phyloP scores from a whole-genome alignment of 1,140 invertebrate species.

The Penaeus indicus region DNA sequence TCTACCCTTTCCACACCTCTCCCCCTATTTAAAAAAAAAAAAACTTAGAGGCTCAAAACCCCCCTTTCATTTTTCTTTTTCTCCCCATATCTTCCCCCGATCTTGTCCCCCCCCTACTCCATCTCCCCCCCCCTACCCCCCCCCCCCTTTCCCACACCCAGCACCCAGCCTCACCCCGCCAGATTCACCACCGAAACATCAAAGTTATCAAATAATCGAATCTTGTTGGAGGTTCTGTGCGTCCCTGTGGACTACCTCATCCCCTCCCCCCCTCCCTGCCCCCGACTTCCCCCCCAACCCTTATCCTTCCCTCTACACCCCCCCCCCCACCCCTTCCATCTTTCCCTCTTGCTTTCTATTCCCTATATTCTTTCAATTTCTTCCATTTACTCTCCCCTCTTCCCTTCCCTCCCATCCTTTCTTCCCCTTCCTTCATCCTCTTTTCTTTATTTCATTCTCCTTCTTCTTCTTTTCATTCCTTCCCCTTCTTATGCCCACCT shows the following conservation, averaged over 20 bases:
- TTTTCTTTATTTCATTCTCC: not conserved
- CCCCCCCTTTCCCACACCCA: not conserved
- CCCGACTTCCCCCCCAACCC: not conserved
- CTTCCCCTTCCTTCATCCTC: not conserved
- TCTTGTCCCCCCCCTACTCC: not conserved
- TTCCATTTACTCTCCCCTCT: not conserved
- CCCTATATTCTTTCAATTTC: not conserved
- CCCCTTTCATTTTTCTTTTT: too few species aligned
- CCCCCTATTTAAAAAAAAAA: too few species aligned
- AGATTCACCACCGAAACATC: too few species aligned
- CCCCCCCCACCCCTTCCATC: not conserved
- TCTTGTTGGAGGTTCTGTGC: too few species aligned
- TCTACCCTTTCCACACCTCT: too few species aligned
- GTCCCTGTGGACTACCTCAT: too few species aligned
- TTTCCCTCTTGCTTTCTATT: not conserved
- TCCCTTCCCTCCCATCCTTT: not conserved
- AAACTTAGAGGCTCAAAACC: too few species aligned
- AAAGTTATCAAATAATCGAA: too few species aligned
- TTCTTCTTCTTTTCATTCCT: not conserved
- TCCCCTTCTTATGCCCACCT: not conserved
- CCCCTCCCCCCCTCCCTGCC: not conserved
- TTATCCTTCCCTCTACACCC: not conserved
- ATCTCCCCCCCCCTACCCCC: not conserved
- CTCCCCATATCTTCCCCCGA: too few species aligned
- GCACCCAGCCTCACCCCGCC: not conserved